phyloP scores from a whole-genome alignment of 2,797 vertebrate genomes.

The Morus bassanus region DNA sequence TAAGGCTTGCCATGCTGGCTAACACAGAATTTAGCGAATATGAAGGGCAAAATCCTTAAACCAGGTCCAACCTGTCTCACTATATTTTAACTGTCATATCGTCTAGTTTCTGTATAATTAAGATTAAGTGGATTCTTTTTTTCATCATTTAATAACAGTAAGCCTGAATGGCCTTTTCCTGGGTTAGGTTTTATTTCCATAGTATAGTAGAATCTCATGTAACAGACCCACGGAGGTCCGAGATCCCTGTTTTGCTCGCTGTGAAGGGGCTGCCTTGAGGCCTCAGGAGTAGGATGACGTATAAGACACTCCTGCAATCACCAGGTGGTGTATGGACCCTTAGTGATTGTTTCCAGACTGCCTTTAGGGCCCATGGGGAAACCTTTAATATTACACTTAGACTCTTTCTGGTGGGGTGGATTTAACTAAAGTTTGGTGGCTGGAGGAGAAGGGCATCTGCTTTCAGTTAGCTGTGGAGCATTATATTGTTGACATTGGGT shows the following conservation, averaged over 20 bases:
- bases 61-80: neutral
- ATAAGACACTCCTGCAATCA: neutral
- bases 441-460: slow-evolving; percentile 1
- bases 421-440: neutral
- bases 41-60: neutral
- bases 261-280: neutral
- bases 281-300: neutral
- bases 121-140: neutral
- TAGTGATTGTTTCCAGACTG: slow-evolving; percentile 45
- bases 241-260: neutral
- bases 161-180: neutral
- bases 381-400: slow-evolving; percentile 32
- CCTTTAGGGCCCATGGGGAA: neutral
- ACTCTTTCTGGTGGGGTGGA: neutral
- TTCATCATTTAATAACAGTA: neutral
- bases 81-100: neutral
- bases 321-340: neutral
- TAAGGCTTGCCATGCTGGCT: neutral
- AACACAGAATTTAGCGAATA: neutral
- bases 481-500: neutral
- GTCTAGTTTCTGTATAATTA: neutral
- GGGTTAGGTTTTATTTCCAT: neutral
- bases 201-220: neutral
- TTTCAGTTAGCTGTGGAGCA: neutral
- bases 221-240: neutral